Percentiles rank a stretch among this genome's conserved stretches.
Evolutionary conservation across 1,140 invertebrate genomes (phyloP).

Genomic region (Drosophila tropicalis): DNA sequence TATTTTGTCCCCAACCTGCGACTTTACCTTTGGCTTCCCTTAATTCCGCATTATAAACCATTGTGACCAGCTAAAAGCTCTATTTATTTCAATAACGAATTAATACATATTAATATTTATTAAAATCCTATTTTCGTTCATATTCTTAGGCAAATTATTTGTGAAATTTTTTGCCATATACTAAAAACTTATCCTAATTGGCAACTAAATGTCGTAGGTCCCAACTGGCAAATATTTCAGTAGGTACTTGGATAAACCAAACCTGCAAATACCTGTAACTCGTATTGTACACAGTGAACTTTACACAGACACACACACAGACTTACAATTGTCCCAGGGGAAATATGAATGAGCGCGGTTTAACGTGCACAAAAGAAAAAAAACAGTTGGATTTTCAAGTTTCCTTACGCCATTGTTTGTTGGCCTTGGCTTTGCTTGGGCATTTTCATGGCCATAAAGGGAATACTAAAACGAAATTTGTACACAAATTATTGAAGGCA

Average conservation of each 20-base stretch:
- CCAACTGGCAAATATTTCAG: neutral
- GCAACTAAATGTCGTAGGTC: neutral
- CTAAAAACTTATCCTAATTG: no score
- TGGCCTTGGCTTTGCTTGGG: conserved; percentile 29
- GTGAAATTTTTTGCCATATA: no score
- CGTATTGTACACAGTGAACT: neutral
- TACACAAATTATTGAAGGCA: conserved; percentile 76
- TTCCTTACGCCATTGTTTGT: conserved; percentile 45
- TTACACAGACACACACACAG: conserved; percentile 22
- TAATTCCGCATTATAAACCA: no score
- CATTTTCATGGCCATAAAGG: conserved; percentile 76
- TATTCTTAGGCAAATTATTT: neutral
- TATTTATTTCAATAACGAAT: no score
- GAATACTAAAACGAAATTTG: conserved; percentile 58
- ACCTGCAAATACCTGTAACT: neutral
- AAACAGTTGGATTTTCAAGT: conserved; percentile 37
- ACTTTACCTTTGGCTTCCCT: no score
- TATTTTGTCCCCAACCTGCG: no score
- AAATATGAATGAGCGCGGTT: conserved; percentile 71
- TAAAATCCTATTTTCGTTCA: neutral
- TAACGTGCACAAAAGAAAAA: conserved; percentile 40
- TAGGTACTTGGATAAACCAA: neutral
- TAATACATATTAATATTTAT: neutral
- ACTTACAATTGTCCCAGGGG: conserved; percentile 63
- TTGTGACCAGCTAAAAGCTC: no score